Evolutionary conservation across 2,888 invertebrate genomes (phyloP).

Genomic region (Drosophila meridionalis): DNA sequence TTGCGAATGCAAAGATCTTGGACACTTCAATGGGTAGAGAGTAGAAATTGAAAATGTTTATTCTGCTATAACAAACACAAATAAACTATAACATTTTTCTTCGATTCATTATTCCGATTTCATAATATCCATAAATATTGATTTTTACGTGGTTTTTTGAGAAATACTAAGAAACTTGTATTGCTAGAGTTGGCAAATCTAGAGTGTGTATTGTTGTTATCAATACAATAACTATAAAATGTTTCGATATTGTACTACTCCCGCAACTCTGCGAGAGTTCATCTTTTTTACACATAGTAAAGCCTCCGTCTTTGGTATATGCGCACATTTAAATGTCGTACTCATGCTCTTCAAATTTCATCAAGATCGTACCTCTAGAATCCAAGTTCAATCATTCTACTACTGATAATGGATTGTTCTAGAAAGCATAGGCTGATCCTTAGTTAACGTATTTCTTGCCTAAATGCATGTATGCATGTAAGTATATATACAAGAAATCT

Average conservation of each 20-base stretch:
- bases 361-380: not conserved
- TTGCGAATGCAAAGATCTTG: not conserved
- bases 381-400: not conserved
- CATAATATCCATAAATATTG: not conserved
- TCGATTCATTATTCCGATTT: not conserved
- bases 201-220: not conserved
- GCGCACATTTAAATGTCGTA: not conserved
- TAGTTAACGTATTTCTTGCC: not conserved
- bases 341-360: not conserved
- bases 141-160: not conserved
- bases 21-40: too few species aligned
- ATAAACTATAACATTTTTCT: not conserved
- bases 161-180: not conserved
- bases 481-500: not conserved
- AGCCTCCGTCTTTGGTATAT: not conserved
- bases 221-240: not conserved
- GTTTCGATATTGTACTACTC: not conserved
- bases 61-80: not conserved
- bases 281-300: not conserved
- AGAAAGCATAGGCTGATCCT: rapidly evolving
- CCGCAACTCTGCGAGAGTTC: not conserved
- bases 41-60: not conserved
- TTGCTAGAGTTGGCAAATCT: not conserved
- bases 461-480: not conserved
- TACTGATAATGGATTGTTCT: not conserved